Base-by-base conservation (phyloP, 2,113 vertebrate species). In the Danio rerio region DNA sequence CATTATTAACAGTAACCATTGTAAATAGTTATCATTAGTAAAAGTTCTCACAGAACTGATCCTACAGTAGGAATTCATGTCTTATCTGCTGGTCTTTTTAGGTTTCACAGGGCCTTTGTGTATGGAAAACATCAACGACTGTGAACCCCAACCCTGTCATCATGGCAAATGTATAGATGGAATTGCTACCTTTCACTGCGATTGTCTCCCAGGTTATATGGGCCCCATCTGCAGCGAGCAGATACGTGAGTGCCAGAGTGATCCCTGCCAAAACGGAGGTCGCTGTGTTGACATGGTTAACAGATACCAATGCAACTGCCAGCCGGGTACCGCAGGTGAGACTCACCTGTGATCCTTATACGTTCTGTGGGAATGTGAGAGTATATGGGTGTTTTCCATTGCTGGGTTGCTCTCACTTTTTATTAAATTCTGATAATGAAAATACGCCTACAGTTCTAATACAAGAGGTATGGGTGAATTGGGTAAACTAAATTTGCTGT, bases 251-350 rank as follows among this genome's bases (percentile, higher is more conserved):
- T 99, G 97, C 82, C 90, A 94, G 85, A 99, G 97, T 90, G 94
- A 93, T 85, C 97, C 97, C 0, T 98, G 97, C 89, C 92, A 96
- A 84, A 96, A 98, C 8, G 92, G 94, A 18, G 97, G 95, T 6
- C 96, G 95, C 87, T 99, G 97, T 88, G 90, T 98, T 0, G 96
- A 99, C 88, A 91, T 95, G 63, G 97, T 99, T 66, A 97, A 97
- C 0, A 92, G 93, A 69, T 99, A 98, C 91, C 95, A 96, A 69
- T 99, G 97, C 82, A 95, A 95, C 91, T 99, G 97, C 81, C 92
- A 89, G 66, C 87, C 86, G 0, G 97, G 97, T 84, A 99, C 96
- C 0, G 91, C 91, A 62, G 97, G 97, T 98, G 40, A 66, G 84
- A 9, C 50, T 70, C 16, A 20, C 15, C 69, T 53, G 75, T 43